phyloP scores from a whole-genome alignment of 2,797 vertebrate species.

The Spondyliosoma cantharus region DNA sequence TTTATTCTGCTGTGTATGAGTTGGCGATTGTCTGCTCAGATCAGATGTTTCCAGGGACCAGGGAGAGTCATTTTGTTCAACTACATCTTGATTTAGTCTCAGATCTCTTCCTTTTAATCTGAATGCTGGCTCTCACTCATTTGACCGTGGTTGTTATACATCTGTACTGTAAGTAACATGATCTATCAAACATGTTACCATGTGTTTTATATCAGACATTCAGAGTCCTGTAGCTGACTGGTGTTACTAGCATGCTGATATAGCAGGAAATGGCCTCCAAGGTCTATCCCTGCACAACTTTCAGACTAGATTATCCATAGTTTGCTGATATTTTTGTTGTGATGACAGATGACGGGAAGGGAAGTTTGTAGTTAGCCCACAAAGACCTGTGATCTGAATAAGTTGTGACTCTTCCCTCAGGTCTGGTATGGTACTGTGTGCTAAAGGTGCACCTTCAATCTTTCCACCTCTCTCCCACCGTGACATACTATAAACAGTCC shows the following conservation, averaged over 20 bases:
- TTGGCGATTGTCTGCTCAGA: conserved; percentile 43
- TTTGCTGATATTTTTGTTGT: conserved; percentile 30
- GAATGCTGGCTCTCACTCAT: conserved; percentile 44
- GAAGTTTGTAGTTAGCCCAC: conserved; percentile 23
- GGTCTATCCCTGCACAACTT: conserved; percentile 39
- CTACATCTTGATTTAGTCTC: conserved; percentile 49
- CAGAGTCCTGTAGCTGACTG: conserved; percentile 25
- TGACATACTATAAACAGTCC: conserved; percentile 25
- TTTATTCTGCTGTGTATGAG: conserved; percentile 52
- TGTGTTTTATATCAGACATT: conserved; percentile 27
- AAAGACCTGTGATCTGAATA: conserved; percentile 43
- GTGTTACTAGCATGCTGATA: conserved; percentile 39
- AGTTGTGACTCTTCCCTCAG: conserved; percentile 26
- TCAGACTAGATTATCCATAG: conserved; percentile 40
- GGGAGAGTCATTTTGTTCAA: conserved; percentile 29
- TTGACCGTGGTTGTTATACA: conserved; percentile 50
- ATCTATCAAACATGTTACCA: conserved; percentile 35
- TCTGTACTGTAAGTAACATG: conserved; percentile 55
- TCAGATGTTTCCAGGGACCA: conserved; percentile 64
- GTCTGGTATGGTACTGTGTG: conserved; percentile 44
- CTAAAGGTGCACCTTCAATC: conserved; percentile 22
- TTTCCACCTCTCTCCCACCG: conserved; percentile 20
- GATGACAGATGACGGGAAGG: conserved; percentile 22
- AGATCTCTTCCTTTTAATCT: conserved; percentile 41
- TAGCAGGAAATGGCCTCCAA: conserved; percentile 23